Conservation (phyloP, 2,113 vertebrate species). For the Mixornis gularis region DNA sequence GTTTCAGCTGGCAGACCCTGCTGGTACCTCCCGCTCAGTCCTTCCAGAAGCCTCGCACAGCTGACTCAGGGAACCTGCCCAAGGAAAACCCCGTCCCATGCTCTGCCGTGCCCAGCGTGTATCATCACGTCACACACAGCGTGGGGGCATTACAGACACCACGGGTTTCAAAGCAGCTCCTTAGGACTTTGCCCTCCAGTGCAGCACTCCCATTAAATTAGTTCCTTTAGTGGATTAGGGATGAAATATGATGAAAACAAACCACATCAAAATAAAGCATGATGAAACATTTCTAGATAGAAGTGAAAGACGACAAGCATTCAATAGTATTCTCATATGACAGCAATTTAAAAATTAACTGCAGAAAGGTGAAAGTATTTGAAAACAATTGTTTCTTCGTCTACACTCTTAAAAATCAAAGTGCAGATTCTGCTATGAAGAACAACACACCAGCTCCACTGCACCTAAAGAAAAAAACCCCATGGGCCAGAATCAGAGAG, state of each 20-base stretch:
- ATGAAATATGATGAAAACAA: not conserved
- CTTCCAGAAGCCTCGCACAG: not conserved
- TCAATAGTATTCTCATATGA: not conserved
- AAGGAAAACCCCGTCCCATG: rapidly evolving
- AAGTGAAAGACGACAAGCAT: not conserved
- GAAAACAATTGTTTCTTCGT: not conserved
- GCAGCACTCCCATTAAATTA: not conserved
- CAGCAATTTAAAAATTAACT: not conserved
- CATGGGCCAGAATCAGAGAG: not conserved
- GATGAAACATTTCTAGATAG: not conserved
- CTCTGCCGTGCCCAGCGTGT: rapidly evolving
- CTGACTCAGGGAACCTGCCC: not conserved
- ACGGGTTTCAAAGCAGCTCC: not conserved
- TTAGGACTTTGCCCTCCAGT: not conserved
- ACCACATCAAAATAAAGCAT: not conserved
- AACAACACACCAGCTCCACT: not conserved
- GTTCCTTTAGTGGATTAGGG: not conserved
- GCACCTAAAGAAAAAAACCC: not conserved
- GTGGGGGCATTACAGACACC: rapidly evolving
- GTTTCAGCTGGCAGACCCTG: not conserved
- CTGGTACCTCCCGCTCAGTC: not conserved
- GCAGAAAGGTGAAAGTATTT: not conserved
- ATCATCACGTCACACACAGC: not conserved
- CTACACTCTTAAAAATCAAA: not conserved
- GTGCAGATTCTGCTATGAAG: not conserved